Conservation (phyloP, 2,113 vertebrate species). For the Coracopsis vasa region DNA sequence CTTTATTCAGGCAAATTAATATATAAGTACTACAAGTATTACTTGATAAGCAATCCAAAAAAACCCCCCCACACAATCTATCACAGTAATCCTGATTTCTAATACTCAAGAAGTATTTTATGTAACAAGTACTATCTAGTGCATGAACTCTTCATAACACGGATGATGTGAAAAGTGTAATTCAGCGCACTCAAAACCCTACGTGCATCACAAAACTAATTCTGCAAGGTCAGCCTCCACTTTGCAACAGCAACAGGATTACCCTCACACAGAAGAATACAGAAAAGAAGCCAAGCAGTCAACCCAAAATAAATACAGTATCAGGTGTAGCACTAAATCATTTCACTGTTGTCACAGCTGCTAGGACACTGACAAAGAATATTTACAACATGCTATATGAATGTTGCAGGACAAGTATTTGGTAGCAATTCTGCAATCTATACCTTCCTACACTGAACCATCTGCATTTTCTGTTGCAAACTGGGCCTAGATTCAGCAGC, state of each 20-base stretch:
- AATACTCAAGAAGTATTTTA: conserved; percentile 1
- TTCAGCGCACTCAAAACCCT: neutral
- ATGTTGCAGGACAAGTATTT: neutral
- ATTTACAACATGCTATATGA: neutral
- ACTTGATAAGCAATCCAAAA: neutral
- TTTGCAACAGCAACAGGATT: neutral
- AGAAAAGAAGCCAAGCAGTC: neutral
- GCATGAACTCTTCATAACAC: neutral
- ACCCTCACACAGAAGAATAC: neutral
- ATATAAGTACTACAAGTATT: neutral
- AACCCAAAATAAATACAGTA: neutral
- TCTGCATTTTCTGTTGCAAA: neutral
- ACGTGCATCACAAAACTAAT: neutral
- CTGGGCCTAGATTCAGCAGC: neutral
- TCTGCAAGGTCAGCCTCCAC: neutral
- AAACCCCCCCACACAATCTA: neutral
- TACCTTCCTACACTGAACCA: neutral
- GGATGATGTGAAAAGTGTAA: neutral
- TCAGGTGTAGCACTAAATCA: neutral
- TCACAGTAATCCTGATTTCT: neutral
- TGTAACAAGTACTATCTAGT: neutral
- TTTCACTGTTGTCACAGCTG: neutral
- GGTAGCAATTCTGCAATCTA: neutral
- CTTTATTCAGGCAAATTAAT: neutral
- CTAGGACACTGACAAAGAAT: neutral